These are phyloP conservation scores for Amphiprion clarkii DNA, from an alignment of 2,797 vertebrate genomes.

Conservation along the genomic window DNA sequence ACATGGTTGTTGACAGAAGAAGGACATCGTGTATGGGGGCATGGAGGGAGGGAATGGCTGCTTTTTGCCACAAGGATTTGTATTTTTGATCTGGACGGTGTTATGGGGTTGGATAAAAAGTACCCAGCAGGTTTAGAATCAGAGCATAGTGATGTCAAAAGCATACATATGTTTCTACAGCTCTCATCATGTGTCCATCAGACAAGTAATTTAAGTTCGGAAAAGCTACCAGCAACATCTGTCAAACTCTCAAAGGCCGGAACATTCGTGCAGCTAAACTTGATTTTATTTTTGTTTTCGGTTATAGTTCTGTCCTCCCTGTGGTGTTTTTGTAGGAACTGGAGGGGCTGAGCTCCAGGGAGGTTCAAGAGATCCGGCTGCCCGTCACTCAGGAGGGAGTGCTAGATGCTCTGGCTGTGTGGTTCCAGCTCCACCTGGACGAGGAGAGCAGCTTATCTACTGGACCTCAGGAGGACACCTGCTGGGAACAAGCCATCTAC, in stretches of 20 bases:
- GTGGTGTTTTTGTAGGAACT: constrained; percentile 86
- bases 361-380: constrained; percentile 82
- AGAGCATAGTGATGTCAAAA: too few species aligned
- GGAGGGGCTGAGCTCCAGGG: constrained; percentile 89
- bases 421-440: constrained; percentile 97
- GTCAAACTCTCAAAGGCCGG: not conserved
- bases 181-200: not conserved
- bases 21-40: too few species aligned
- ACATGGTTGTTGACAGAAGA: too few species aligned
- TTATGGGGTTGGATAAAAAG: too few species aligned
- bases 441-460: constrained; percentile 92
- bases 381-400: constrained; percentile 86
- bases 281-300: not conserved
- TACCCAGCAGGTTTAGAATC: too few species aligned
- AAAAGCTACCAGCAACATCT: too few species aligned
- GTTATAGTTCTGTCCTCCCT: too few species aligned
- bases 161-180: not conserved
- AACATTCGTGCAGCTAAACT: not conserved
- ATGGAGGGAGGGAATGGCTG: too few species aligned
- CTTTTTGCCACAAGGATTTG: too few species aligned
- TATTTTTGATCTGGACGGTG: too few species aligned
- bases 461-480: constrained; percentile 93
- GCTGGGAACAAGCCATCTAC: constrained; percentile 98
- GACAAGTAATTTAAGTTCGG: not conserved
- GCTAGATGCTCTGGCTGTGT: constrained; percentile 93